A percentile compares a stretch with the other conserved stretches of the same genome.
Conservation (phyloP, 2,113 vertebrate species). For the Danio rerio region DNA sequence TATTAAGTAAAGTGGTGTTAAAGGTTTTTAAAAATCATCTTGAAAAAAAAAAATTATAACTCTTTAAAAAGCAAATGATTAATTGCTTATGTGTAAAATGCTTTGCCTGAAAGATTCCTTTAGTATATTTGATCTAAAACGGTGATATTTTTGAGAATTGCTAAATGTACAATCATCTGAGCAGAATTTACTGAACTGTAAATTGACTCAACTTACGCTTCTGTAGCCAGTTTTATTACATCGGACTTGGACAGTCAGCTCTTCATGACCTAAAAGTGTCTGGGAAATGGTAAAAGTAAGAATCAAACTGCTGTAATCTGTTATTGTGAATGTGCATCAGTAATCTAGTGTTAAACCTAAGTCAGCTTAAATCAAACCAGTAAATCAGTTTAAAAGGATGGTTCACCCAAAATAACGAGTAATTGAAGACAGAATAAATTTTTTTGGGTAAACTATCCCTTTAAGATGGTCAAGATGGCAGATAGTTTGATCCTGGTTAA, state of each 20-base stretch:
- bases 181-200: constrained; percentile 1
- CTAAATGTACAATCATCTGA: constrained; percentile 20
- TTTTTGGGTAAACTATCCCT: no score
- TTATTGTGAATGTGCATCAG: background rate
- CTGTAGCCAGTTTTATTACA: constrained; percentile 70
- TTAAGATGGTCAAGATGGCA: background rate
- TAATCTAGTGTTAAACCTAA: background rate
- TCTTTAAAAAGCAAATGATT: no score
- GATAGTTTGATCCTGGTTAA: background rate
- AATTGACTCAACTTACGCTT: constrained; percentile 69
- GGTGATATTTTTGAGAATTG: no score
- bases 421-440: no score
- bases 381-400: background rate
- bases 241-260: constrained; percentile 69
- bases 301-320: background rate
- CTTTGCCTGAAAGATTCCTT: no score
- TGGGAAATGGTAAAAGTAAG: constrained; percentile 52
- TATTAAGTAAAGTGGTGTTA: no score
- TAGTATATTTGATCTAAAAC: no score
- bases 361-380: no score
- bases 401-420: no score
- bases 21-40: no score
- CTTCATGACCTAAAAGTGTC: constrained; percentile 62
- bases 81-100: no score
- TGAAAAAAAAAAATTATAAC: no score